phyloP scores from a whole-genome alignment of 2,113 vertebrate genomes.

The Mellivora capensis region DNA sequence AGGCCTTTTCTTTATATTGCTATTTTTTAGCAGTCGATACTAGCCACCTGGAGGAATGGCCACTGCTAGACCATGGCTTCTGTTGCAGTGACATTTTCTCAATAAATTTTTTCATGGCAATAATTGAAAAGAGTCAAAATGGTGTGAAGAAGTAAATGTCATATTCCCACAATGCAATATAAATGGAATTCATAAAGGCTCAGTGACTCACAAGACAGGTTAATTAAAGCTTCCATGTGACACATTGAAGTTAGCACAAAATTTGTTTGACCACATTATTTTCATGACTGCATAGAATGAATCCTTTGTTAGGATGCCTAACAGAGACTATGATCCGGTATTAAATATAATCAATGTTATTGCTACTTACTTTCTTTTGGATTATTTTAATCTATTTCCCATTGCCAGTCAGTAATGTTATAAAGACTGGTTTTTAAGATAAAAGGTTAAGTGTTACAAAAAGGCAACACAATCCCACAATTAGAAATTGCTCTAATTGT shows the following conservation, averaged over 20 bases:
- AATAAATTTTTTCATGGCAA: conserved; percentile 56
- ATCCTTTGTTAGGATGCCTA: conserved; percentile 21
- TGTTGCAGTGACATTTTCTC: conserved; percentile 51
- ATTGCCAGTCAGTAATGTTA: not conserved
- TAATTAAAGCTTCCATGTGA: conserved; percentile 62
- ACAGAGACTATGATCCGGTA: not conserved
- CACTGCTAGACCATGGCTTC: not conserved
- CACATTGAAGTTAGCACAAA: conserved; percentile 24
- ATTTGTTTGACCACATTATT: conserved; percentile 49
- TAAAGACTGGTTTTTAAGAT: conserved; percentile 20
- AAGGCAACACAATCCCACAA: not conserved
- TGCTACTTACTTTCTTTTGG: not conserved
- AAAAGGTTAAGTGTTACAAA: not conserved
- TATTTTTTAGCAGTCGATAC: conserved; percentile 54
- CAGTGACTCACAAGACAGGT: conserved; percentile 49
- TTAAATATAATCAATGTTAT: not conserved
- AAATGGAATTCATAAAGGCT: conserved; percentile 57
- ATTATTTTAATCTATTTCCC: not conserved
- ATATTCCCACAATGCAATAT: conserved; percentile 57
- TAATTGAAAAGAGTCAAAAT: conserved; percentile 66
- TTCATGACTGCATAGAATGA: not conserved
- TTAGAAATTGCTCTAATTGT: not conserved
- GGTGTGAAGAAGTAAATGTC: conserved; percentile 64
- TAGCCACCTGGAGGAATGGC: not conserved
- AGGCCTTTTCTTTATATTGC: not conserved